These are phyloP conservation scores for Cotesia glomerata DNA, from an alignment of 1,140 invertebrate genomes.

Conservation along the genomic window DNA sequence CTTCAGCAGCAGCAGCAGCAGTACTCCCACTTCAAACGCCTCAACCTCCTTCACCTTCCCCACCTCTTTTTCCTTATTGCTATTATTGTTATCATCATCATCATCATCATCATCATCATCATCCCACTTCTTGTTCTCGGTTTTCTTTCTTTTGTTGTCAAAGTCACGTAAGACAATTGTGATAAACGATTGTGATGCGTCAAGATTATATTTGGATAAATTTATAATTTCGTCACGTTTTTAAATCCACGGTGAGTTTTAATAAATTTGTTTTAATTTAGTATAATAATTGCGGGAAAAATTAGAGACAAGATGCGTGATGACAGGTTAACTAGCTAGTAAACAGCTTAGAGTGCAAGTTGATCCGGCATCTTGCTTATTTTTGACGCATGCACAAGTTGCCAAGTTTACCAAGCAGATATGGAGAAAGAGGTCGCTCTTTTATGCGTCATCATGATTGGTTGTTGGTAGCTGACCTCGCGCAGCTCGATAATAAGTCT, in stretches of 20 bases:
- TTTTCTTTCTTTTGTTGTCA: not conserved
- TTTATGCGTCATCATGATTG: slow-evolving; percentile 1
- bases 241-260: slow-evolving; percentile 46
- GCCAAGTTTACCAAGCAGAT: not conserved
- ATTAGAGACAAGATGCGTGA: too few relatives aligned
- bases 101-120: not conserved
- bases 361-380: too few relatives aligned
- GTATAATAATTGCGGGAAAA: not conserved
- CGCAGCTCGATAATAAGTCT: not conserved
- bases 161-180: not conserved
- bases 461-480: slow-evolving; percentile 8
- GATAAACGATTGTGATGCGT: slow-evolving; percentile 22
- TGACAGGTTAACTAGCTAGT: too few relatives aligned
- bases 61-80: too few relatives aligned
- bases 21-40: not conserved
- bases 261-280: not conserved
- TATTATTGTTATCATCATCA: not conserved
- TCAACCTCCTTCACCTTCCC: not conserved
- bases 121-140: not conserved
- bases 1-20: not conserved
- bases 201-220: slow-evolving; percentile 43
- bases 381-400: too few relatives aligned
- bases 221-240: slow-evolving; percentile 23
- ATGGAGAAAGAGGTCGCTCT: not conserved
- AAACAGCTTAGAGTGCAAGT: too few relatives aligned